A percentile compares a stretch with the other conserved stretches of the same genome.
Conservation (phyloP, 37 sponge, comb jelly and placozoan species). For the Cladorhizidae sp. region DNA sequence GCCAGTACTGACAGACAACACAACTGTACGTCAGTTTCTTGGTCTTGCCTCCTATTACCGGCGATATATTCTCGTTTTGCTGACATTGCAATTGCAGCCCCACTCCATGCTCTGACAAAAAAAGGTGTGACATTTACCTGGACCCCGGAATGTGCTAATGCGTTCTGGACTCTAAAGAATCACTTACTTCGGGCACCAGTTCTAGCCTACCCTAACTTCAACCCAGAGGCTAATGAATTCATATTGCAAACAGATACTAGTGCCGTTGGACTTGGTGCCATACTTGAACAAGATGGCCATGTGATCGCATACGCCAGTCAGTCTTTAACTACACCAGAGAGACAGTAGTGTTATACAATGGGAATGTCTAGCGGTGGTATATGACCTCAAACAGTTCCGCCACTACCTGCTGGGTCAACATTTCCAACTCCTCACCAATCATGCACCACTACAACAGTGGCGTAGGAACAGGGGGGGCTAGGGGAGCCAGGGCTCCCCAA, state of each 20-base stretch:
- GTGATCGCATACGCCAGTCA: conserved; percentile 49
- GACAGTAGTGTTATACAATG: conserved; percentile 41
- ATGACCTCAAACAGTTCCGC: conserved; percentile 51
- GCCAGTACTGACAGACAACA: conserved; percentile 42
- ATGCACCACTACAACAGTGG: conserved; percentile 45
- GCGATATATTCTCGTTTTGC: conserved; percentile 49
- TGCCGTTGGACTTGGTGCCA: conserved; percentile 51
- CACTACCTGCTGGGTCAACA: conserved; percentile 50
- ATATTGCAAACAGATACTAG: conserved; percentile 75
- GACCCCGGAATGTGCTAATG: conserved; percentile 19
- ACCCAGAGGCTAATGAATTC: conserved; percentile 20
- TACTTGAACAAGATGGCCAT: conserved; percentile 56
- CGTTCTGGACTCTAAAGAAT: conserved; percentile 45
- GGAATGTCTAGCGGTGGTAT: conserved; percentile 59
- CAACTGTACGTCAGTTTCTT: conserved; percentile 39
- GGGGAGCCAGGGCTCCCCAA: no score
- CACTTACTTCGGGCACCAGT: conserved; percentile 44
- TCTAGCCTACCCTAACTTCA: conserved; percentile 53
- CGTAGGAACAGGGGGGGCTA: no score
- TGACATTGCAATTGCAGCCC: no score
- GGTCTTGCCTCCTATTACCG: conserved; percentile 68
- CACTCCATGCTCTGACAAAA: conserved; percentile 48
- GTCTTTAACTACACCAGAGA: conserved; percentile 4
- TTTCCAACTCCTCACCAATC: conserved; percentile 43
- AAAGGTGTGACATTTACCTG: conserved; percentile 53